phyloP scores from a whole-genome alignment of 2,797 vertebrate genomes.

The Cryptoprocta ferox region DNA sequence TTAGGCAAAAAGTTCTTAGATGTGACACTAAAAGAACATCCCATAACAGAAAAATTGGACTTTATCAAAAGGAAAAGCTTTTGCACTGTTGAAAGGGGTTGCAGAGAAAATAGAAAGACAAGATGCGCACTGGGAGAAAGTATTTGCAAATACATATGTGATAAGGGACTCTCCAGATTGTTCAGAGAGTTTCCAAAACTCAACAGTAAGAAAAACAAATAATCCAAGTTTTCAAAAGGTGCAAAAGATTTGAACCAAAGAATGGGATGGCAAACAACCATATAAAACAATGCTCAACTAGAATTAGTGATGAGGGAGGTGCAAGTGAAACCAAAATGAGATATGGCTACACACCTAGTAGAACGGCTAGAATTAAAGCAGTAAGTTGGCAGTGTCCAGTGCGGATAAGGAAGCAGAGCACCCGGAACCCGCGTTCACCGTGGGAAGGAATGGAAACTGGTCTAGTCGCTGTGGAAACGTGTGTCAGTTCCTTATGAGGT shows the following conservation, averaged over 20 bases:
- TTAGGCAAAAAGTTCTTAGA: not conserved
- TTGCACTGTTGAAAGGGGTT: not conserved
- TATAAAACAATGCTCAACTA: not conserved
- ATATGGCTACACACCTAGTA: not conserved
- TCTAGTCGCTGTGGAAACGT: not conserved
- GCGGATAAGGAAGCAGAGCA: not conserved
- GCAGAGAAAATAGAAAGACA: not conserved
- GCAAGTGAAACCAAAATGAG: not conserved
- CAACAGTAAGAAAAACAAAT: not conserved
- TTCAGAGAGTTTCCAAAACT: constrained; percentile 3
- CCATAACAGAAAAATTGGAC: not conserved
- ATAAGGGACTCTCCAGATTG: not conserved
- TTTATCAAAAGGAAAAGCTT: constrained; percentile 28
- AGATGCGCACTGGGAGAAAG: not conserved
- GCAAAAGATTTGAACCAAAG: not conserved
- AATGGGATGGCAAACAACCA: not conserved
- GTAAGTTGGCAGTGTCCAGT: not conserved
- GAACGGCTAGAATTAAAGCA: constrained; percentile 18
- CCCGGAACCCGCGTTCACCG: not conserved
- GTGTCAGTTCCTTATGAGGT: not conserved
- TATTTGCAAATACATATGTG: not conserved
- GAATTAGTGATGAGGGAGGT: not conserved
- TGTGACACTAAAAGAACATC: not conserved
- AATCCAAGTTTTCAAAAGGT: constrained; percentile 15
- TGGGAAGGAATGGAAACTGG: not conserved